These are phyloP conservation scores for Actinia tenebrosa DNA, from an alignment of 64 coral and sea anemone species.

Conservation along the genomic window DNA sequence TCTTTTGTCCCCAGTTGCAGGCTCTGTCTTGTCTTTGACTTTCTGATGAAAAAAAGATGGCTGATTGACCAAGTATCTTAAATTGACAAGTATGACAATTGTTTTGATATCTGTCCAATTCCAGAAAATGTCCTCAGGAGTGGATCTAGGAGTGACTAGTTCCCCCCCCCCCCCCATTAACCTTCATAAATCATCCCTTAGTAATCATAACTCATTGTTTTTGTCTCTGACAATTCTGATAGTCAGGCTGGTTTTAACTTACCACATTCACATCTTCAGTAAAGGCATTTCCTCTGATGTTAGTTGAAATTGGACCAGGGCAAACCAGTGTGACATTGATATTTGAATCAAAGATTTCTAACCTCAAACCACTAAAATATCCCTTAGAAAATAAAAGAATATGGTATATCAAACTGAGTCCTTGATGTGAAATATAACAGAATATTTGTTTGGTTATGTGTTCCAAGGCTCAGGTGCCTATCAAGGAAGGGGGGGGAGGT, in stretches of 20 bases:
- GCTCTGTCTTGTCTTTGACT: slow-evolving; percentile 41
- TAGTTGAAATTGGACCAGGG: slow-evolving; percentile 60
- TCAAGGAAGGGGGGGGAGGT: no score
- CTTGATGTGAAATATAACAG: no score
- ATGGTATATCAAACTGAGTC: no score
- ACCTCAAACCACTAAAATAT: slow-evolving; percentile 56
- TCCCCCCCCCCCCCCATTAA: no score
- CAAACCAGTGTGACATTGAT: slow-evolving; percentile 73
- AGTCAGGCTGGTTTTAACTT: neutral
- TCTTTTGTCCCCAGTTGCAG: slow-evolving; percentile 21
- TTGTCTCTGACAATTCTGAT: neutral
- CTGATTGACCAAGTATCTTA: no score
- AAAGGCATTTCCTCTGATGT: slow-evolving; percentile 74
- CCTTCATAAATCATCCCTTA: no score
- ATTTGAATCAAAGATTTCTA: slow-evolving; percentile 41
- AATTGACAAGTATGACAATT: neutral
- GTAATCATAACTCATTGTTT: no score
- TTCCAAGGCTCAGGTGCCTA: no score
- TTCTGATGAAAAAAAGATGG: neutral
- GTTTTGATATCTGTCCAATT: neutral
- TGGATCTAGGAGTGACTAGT: no score
- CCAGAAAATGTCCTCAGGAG: no score
- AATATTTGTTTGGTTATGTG: no score
- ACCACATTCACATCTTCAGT: slow-evolving; percentile 81
- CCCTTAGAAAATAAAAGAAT: slow-evolving; percentile 28